Evolutionary conservation across 2,888 invertebrate species (phyloP), one percentile per base, ranked within the genome.

Genomic region (Globia sparganii): DNA sequence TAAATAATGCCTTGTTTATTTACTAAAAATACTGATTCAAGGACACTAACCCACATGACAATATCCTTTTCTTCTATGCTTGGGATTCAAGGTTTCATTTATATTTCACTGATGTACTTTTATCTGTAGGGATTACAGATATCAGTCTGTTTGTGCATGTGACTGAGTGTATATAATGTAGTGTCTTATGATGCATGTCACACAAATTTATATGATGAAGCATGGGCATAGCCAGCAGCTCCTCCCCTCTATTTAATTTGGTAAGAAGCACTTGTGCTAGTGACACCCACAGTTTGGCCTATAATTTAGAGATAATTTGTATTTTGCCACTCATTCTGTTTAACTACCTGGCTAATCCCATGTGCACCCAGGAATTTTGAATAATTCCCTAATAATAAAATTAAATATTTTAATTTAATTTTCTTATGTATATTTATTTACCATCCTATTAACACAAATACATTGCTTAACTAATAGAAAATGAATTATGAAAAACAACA

Each of bases 171-270:
- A 72, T 49, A 49, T 59, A 43, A 61, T 53, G 18, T 61, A 61
- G 43, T 37, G 2, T 81, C 4, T 53, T 53, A 61, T 62, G 31
- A 56, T 67, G 81, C 82, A 65, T 81, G 43, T 53, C 40, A 37
- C 25, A 53, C 4, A 8, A 65, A 75, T 37, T 37, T 37, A 8
- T 28, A 49, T 28, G 25, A 56, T 65, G 31, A 75, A 59, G 58
- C 75, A 78, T 81, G 58, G 81, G 49, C 64, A 81, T 74, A 78
- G 43, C 75, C 53, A 78, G 72, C 25, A 53, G 58, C 76, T 59
- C 25, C 8, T n/a, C 25, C 11, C 28, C 28, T 46, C 11, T 75
- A 4, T 49, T 31, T 64, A 58, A n/a, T 37, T 73, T 37, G 58
- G 58, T 75, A 65, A 81, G 58, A 58, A 65, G 43, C 13, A 49